These are phyloP conservation scores for Hypomecis atomaria DNA, from an alignment of 2,888 invertebrate species.

Conservation along the genomic window DNA sequence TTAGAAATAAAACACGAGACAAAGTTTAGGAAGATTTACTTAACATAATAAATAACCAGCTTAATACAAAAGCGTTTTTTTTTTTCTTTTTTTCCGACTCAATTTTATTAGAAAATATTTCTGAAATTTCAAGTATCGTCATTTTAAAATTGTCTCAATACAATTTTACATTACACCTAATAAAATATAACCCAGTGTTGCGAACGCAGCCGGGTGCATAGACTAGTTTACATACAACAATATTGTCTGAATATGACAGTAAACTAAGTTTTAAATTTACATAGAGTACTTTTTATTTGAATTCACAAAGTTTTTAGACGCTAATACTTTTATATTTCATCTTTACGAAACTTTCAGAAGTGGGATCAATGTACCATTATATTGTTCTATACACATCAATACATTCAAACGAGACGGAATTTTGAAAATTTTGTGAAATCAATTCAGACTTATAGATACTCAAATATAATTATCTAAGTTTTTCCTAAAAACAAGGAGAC, in stretches of 20 bases:
- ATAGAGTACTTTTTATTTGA: background rate
- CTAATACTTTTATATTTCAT: background rate
- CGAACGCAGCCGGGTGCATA: constrained; percentile 15
- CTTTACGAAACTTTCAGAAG: background rate
- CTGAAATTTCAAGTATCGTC: constrained; percentile 29
- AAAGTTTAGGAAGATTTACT: constrained; percentile 76
- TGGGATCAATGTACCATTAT: background rate
- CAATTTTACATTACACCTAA: constrained; percentile 18
- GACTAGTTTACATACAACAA: constrained; percentile 25
- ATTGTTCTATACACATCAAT: background rate
- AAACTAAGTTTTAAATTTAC: background rate
- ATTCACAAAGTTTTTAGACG: too few species aligned
- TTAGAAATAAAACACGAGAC: constrained; percentile 56
- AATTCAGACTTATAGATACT: constrained; percentile 2
- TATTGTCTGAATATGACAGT: constrained; percentile 14
- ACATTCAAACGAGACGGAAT: background rate
- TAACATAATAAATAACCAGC: constrained; percentile 81
- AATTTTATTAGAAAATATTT: constrained; percentile 39
- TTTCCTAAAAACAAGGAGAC: background rate
- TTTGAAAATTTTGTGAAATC: background rate
- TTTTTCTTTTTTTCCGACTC: constrained; percentile 60
- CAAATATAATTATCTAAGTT: background rate
- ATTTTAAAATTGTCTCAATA: constrained; percentile 13
- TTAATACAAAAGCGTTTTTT: constrained; percentile 76
- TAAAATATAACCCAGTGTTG: constrained; percentile 12